Conservation (phyloP, 2,888 invertebrate genomes). For the Homarus gammarus region DNA sequence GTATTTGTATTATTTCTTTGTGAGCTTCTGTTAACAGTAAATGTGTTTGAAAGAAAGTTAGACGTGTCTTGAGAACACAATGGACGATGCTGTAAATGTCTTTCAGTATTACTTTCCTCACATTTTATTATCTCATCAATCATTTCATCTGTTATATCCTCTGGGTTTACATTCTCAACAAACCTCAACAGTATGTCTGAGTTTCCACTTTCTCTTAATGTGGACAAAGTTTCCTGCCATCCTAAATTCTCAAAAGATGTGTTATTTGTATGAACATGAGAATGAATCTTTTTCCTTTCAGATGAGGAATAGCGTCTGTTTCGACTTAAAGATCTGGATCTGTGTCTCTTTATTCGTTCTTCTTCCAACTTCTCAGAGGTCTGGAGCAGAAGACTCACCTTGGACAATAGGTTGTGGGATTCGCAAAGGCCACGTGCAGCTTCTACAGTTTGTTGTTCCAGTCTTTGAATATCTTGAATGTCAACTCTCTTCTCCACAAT, state of each 20-base stretch:
- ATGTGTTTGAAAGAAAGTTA: not conserved
- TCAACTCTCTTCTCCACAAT: not conserved
- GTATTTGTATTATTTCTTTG: not conserved
- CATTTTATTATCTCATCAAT: constrained; percentile 26
- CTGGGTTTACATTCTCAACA: constrained; percentile 11
- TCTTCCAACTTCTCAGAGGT: constrained; percentile 16
- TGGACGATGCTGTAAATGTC: not conserved
- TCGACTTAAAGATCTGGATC: not conserved
- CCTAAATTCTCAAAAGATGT: not conserved
- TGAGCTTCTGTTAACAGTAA: not conserved
- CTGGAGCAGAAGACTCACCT: constrained; percentile 25
- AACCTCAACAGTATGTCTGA: not conserved
- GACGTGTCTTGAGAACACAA: not conserved
- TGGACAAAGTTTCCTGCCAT: constrained; percentile 33
- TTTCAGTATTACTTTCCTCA: constrained; percentile 11
- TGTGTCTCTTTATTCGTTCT: constrained; percentile 15
- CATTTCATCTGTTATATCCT: constrained; percentile 49
- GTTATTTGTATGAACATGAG: not conserved
- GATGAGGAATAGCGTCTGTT: not conserved
- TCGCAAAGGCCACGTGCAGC: constrained; percentile 27
- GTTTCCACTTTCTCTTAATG: constrained; percentile 15
- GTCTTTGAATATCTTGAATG: not conserved
- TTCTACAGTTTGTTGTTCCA: constrained; percentile 40
- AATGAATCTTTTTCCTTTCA: not conserved
- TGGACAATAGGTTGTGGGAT: constrained; percentile 30